Conservation (phyloP, 2,797 vertebrate genomes). For the Sebastes steindachneri region DNA sequence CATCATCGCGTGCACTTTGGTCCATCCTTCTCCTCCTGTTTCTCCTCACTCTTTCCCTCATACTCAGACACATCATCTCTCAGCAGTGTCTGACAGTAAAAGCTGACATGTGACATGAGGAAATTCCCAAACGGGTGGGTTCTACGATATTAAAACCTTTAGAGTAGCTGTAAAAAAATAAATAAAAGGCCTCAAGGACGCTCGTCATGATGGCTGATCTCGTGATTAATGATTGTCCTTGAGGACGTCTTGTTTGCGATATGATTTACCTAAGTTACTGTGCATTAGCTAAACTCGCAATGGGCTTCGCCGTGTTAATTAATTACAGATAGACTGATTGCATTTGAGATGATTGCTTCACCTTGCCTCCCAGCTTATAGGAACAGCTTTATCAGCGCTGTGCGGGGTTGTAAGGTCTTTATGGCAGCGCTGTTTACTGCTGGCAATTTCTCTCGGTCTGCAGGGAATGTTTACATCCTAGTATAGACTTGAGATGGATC, state of each 20-base stretch:
- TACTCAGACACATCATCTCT: slow-evolving; percentile 2
- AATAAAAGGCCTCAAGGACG: slow-evolving; percentile 50
- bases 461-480: slow-evolving; percentile 33
- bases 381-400: slow-evolving; percentile 51
- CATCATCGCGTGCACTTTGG: not conserved
- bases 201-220: slow-evolving; percentile 51
- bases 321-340: slow-evolving; percentile 61
- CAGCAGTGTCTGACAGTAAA: slow-evolving; percentile 10
- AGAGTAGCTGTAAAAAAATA: not conserved
- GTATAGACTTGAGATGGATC: slow-evolving; percentile 8
- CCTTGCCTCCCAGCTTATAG: slow-evolving; percentile 36
- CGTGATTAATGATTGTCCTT: slow-evolving; percentile 73
- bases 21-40: not conserved
- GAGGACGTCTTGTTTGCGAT: slow-evolving; percentile 70
- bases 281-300: slow-evolving; percentile 40
- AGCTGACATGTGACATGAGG: not conserved
- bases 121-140: slow-evolving; percentile 33
- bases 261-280: slow-evolving; percentile 59
- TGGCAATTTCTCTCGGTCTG: slow-evolving; percentile 23
- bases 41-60: not conserved
- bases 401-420: slow-evolving; percentile 40
- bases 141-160: not conserved
- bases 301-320: slow-evolving; percentile 56
- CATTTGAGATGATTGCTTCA: slow-evolving; percentile 58
- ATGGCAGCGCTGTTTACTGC: slow-evolving; percentile 36